Evolutionary conservation across 2,888 invertebrate species (phyloP), one percentile per base, ranked within the genome.

Genomic region (Mythimna pallens): DNA sequence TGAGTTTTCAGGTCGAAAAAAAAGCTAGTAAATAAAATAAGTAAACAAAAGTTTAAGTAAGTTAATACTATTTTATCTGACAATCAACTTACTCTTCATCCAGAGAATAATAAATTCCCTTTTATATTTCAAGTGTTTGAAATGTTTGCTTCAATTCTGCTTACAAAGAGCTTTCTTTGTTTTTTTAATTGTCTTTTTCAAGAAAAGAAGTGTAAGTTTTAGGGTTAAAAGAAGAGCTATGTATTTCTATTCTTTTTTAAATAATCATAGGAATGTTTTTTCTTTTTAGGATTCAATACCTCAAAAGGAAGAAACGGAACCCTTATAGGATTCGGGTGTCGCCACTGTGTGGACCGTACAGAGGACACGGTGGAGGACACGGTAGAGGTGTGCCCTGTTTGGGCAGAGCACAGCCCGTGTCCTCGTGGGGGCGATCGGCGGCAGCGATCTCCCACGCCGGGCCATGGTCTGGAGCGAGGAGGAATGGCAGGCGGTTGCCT

Each of bases 181-280:
- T n/a, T 75, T 54, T 71, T 54, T 25, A 25, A 61, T 78, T 67
- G 10, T 25, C n/a, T 63, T 78, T 78, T 43, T 30, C 1, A 12
- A 47, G 34, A 63, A 78, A 34, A 34, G 2, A 61, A 77, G 12
- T n/a, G 3, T 12, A 52, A 58, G 40, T 43, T 50, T 52, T 10
- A 36, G 36, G 36, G 40, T 58, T 43, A 34, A n/a, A 77, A 57
- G 22, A 57, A 78, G 25, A 12, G 8, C 20, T 52, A 14, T 17
- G 17, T 20, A 0, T 52, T 50, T 62, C 20, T 2, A 20, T 2
- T 40, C 3, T 65, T 34, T 34, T 30, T 30, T 30, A 30, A 30
- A 30, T 30, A 30, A 30, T 30, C 0, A 3, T 30, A 30, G 30
- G 30, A 30, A 30, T 30, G 2, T 30, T 30, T 3, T 30, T 30